A percentile compares a stretch with the other conserved stretches of the same genome.
These are phyloP conservation scores for Mythimna ferrago DNA, from an alignment of 2,888 invertebrate species.

Conservation along the genomic window DNA sequence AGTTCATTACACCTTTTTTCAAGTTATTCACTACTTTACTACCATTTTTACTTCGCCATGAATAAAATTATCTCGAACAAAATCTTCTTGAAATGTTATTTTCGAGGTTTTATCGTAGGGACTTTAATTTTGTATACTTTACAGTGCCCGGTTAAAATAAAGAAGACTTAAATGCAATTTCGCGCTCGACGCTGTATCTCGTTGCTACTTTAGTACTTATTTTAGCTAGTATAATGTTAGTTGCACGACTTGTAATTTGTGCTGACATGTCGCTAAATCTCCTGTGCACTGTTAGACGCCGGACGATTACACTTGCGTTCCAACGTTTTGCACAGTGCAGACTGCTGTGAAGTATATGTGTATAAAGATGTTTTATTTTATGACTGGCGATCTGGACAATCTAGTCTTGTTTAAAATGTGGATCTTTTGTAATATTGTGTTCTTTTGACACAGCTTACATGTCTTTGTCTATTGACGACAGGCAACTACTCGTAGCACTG, in stretches of 20 bases:
- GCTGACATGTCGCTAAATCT: constrained; percentile 62
- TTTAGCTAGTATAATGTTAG: constrained; percentile 59
- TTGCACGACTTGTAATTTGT: constrained; percentile 63
- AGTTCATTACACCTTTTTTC: constrained; percentile 26
- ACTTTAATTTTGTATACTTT: constrained; percentile 32
- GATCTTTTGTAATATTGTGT: constrained; percentile 9
- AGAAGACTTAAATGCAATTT: constrained; percentile 54
- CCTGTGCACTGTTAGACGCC: constrained; percentile 48
- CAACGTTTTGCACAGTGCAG: constrained; percentile 32
- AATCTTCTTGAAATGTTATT: constrained; percentile 11
- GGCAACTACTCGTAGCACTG: no score
- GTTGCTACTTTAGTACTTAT: constrained; percentile 55
- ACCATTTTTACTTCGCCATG: constrained; percentile 17
- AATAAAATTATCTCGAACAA: constrained; percentile 13
- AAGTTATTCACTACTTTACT: constrained; percentile 27
- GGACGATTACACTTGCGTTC: constrained; percentile 47
- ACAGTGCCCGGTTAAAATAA: constrained; percentile 33
- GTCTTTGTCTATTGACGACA: no score
- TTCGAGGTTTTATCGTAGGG: constrained; percentile 11
- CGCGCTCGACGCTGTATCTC: constrained; percentile 46
- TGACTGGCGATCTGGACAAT: constrained; percentile 40
- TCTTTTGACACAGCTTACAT: background rate
- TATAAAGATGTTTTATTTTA: constrained; percentile 67
- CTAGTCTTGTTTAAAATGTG: constrained; percentile 21
- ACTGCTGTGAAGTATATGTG: constrained; percentile 52